Percentiles rank a stretch among this genome's conserved stretches.
phyloP scores from a whole-genome alignment of 2,888 invertebrate genomes.

The Scelioninae gen. 1 region DNA sequence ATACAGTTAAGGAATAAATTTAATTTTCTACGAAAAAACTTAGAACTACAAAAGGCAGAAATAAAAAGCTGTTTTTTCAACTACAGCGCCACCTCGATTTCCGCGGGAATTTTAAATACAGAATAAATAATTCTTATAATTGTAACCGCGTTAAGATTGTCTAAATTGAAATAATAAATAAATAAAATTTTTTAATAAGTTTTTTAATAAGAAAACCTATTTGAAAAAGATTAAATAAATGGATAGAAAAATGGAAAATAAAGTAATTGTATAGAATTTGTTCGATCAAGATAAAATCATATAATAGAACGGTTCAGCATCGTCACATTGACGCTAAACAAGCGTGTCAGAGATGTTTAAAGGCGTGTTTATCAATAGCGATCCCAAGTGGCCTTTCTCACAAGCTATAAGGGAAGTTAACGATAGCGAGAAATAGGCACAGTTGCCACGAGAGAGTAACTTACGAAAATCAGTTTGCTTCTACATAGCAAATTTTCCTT shows the following conservation, averaged over 20 bases:
- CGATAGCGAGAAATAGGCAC: conserved; percentile 65
- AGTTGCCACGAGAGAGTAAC: conserved; percentile 64
- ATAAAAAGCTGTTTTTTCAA: too few species aligned
- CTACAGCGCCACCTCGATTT: too few species aligned
- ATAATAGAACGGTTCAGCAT: conserved; percentile 67
- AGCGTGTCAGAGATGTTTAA: conserved; percentile 74
- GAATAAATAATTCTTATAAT: too few species aligned
- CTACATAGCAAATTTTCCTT: conserved; percentile 19
- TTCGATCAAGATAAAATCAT: conserved; percentile 26
- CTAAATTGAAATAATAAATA: too few species aligned
- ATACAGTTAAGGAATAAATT: too few species aligned
- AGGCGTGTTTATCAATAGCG: conserved; percentile 77
- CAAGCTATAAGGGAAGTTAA: conserved; percentile 71
- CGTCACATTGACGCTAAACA: conserved; percentile 74
- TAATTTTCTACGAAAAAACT: too few species aligned
- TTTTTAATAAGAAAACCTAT: too few species aligned
- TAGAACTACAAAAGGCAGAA: too few species aligned
- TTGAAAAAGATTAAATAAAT: background rate
- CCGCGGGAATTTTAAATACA: too few species aligned
- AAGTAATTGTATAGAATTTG: background rate
- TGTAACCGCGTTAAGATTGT: too few species aligned
- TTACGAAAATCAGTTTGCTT: conserved; percentile 72
- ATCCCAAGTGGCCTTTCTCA: conserved; percentile 74
- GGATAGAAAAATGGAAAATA: background rate
- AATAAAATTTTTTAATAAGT: too few species aligned